These are phyloP conservation scores for Zygothrica quintamaculata DNA, from an alignment of 2,888 invertebrate species.

Conservation along the genomic window DNA sequence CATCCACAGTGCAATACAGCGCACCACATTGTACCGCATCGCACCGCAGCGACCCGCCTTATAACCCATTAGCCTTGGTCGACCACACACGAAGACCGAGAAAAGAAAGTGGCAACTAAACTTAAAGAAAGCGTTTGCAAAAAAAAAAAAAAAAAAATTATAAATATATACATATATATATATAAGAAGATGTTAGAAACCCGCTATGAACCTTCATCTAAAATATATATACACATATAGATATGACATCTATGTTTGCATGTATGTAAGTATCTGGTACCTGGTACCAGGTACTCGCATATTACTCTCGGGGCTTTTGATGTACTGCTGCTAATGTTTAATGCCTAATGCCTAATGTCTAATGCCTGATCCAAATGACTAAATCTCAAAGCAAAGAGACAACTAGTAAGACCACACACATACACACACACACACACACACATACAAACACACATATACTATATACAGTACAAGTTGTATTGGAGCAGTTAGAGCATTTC, in stretches of 20 bases:
- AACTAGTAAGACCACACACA: constrained; percentile 52
- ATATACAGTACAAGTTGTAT: constrained; percentile 3
- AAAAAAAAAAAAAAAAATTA: constrained; percentile 18
- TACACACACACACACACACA: constrained; percentile 62
- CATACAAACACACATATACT: too few relatives aligned
- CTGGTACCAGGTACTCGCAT: constrained; percentile 4
- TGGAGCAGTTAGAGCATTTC: constrained; percentile 38
- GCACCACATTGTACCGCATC: constrained; percentile 3
- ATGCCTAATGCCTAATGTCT: constrained; percentile 30
- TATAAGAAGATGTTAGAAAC: constrained; percentile 3
- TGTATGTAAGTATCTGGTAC: too few relatives aligned
- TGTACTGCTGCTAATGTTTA: constrained; percentile 37
- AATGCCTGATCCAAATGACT: constrained; percentile 56
- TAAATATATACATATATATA: not conserved
- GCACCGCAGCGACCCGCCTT: constrained; percentile 21
- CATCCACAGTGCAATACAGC: constrained; percentile 2
- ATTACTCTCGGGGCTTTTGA: constrained; percentile 35
- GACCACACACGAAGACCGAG: constrained; percentile 47
- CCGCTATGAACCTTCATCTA: constrained; percentile 32
- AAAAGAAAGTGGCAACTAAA: constrained; percentile 51
- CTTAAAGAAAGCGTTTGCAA: constrained; percentile 54
- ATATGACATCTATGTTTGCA: too few relatives aligned
- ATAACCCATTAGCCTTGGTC: constrained; percentile 46
- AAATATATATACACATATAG: constrained; percentile 39
- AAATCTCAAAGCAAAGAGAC: constrained; percentile 45